phyloP scores from a whole-genome alignment of 2,797 vertebrate genomes.

The Eulemur albifrons region DNA sequence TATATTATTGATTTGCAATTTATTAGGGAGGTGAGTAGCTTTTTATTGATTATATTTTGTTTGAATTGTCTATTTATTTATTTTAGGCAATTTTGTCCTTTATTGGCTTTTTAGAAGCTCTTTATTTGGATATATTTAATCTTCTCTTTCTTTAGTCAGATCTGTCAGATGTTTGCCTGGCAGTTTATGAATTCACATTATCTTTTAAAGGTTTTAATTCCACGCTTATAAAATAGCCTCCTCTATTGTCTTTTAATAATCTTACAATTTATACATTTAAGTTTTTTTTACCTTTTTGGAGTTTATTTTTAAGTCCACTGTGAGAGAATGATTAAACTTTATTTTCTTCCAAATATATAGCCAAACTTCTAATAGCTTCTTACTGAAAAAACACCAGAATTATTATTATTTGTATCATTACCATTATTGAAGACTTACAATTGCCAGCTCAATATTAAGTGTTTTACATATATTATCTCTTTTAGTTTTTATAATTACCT shows the following conservation, averaged over 20 bases:
- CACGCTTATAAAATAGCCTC: neutral
- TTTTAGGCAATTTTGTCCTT: neutral
- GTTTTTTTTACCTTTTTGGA: neutral
- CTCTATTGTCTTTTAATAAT: neutral
- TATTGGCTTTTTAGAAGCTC: neutral
- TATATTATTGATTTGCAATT: neutral
- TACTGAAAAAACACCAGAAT: neutral
- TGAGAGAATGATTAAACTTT: neutral
- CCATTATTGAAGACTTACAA: neutral
- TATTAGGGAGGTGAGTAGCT: neutral
- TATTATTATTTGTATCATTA: neutral
- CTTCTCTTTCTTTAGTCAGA: neutral
- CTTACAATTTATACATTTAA: neutral
- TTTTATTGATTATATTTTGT: neutral
- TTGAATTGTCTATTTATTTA: neutral
- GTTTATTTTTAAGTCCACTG: neutral
- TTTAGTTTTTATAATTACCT: neutral
- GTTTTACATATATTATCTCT: neutral
- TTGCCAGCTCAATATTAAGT: neutral
- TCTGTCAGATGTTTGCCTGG: neutral
- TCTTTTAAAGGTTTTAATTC: neutral
- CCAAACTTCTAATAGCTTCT: neutral
- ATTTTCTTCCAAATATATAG: neutral
- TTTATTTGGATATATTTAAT: neutral
- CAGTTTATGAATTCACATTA: constrained; percentile 1